Conservation (phyloP, 2,797 vertebrate species). For the Clarias pachynema region DNA sequence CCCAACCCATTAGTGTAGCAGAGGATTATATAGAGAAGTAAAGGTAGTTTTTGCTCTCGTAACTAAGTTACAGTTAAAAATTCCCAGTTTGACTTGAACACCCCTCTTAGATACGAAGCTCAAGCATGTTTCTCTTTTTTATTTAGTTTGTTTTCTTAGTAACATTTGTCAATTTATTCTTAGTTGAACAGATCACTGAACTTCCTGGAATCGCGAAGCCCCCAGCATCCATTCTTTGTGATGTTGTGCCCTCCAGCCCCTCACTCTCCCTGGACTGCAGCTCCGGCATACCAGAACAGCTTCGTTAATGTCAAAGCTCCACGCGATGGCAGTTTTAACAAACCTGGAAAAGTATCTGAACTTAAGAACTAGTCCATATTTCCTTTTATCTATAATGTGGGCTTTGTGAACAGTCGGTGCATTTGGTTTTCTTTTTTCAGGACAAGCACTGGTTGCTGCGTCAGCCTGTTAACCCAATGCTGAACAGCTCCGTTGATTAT, state of each 20-base stretch:
- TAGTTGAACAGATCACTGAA: constrained; percentile 75
- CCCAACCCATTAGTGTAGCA: no score
- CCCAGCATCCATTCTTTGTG: constrained; percentile 76
- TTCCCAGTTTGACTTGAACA: no score
- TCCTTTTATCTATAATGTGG: neutral
- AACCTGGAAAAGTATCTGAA: constrained; percentile 69
- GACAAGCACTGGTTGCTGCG: constrained; percentile 83
- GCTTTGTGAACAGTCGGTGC: neutral
- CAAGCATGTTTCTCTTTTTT: neutral
- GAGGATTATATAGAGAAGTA: no score
- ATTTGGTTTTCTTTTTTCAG: constrained; percentile 56
- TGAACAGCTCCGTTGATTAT: constrained; percentile 67
- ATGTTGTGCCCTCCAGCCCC: constrained; percentile 78
- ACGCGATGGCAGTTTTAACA: constrained; percentile 79
- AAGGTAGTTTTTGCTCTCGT: no score
- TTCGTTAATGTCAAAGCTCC: constrained; percentile 72
- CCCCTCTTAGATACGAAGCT: neutral
- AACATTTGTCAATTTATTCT: neutral
- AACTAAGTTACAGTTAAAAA: no score
- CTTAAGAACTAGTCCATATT: neutral
- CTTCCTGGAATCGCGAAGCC: constrained; percentile 73
- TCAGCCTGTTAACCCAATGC: constrained; percentile 78
- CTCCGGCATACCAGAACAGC: constrained; percentile 73
- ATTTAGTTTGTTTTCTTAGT: neutral
- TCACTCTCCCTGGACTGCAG: constrained; percentile 78